Evolutionary conservation across 1,140 invertebrate species (phyloP).

Genomic region (Drosophila erecta): DNA sequence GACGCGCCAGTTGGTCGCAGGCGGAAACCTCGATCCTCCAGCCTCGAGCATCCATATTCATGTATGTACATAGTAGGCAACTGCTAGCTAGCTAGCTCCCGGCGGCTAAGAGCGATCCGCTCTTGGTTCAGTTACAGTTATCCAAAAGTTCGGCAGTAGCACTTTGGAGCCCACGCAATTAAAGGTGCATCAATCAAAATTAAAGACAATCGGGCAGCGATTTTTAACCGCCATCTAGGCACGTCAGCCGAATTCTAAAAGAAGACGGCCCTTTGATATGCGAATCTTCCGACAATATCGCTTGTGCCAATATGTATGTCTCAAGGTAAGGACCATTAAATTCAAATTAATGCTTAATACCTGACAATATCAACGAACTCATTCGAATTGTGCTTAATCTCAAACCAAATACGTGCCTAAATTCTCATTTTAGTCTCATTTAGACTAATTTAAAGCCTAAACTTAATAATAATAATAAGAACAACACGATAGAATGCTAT

Average conservation of each 20-base stretch:
- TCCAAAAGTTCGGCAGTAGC: slow-evolving; percentile 46
- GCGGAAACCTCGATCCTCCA: slow-evolving; percentile 39
- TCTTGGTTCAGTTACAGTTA: slow-evolving; percentile 31
- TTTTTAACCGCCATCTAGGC: slow-evolving; percentile 24
- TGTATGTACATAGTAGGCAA: neutral
- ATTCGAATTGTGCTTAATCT: neutral
- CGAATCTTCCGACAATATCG: slow-evolving; percentile 16
- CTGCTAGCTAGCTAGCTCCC: slow-evolving; percentile 17
- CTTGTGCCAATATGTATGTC: slow-evolving; percentile 32
- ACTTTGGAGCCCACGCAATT: slow-evolving; percentile 32
- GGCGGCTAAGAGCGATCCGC: slow-evolving; percentile 1
- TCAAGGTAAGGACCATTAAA: slow-evolving; percentile 67
- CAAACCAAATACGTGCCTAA: neutral
- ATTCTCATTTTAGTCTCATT: too few relatives aligned
- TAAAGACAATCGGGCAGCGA: slow-evolving; percentile 51
- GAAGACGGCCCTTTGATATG: slow-evolving; percentile 12
- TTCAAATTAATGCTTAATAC: slow-evolving; percentile 48
- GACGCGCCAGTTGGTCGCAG: slow-evolving; percentile 63
- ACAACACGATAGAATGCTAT: too few relatives aligned
- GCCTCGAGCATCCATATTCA: neutral
- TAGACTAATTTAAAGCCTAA: too few relatives aligned
- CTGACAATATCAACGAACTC: slow-evolving; percentile 1
- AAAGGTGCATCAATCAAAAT: slow-evolving; percentile 75
- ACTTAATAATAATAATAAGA: too few relatives aligned
- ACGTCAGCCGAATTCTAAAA: slow-evolving; percentile 39